Percentiles rank a stretch among this genome's conserved stretches.
These are phyloP conservation scores for Jacana jacana DNA, from an alignment of 2,113 vertebrate genomes.

Conservation along the genomic window DNA sequence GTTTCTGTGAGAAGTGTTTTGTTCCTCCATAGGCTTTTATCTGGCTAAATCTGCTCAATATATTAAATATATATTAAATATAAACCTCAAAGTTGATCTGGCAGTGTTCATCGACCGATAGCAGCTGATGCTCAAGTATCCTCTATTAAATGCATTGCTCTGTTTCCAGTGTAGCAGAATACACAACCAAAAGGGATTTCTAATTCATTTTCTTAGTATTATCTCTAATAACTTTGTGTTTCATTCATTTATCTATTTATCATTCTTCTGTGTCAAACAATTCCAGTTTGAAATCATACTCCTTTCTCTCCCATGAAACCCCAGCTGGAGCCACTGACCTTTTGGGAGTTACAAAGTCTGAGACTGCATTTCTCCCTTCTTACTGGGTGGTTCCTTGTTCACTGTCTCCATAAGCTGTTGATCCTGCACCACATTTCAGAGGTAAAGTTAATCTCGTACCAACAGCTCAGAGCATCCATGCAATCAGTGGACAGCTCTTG, in stretches of 20 bases:
- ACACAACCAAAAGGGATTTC: background rate
- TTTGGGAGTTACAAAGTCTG: background rate
- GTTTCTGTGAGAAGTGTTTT: background rate
- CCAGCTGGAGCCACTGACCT: background rate
- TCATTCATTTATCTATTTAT: background rate
- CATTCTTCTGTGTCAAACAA: background rate
- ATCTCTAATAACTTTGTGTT: background rate
- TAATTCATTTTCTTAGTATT: background rate
- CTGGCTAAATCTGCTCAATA: constrained; percentile 20
- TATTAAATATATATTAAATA: constrained; percentile 29
- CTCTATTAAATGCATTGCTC: background rate
- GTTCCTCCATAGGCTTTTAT: constrained; percentile 26
- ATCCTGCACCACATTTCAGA: background rate
- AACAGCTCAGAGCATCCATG: background rate
- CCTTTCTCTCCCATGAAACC: background rate
- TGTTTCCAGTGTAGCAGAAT: background rate
- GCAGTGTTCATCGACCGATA: background rate
- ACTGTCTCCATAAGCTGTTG: background rate
- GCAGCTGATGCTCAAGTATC: background rate
- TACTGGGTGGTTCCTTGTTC: background rate
- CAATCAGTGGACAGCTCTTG: background rate
- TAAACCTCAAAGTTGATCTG: constrained; percentile 37
- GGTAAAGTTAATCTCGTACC: background rate
- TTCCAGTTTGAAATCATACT: background rate
- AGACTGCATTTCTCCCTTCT: background rate